Conservation (phyloP, 53 echinoderm and acorn worm species). For the Actinopyga echinites region DNA sequence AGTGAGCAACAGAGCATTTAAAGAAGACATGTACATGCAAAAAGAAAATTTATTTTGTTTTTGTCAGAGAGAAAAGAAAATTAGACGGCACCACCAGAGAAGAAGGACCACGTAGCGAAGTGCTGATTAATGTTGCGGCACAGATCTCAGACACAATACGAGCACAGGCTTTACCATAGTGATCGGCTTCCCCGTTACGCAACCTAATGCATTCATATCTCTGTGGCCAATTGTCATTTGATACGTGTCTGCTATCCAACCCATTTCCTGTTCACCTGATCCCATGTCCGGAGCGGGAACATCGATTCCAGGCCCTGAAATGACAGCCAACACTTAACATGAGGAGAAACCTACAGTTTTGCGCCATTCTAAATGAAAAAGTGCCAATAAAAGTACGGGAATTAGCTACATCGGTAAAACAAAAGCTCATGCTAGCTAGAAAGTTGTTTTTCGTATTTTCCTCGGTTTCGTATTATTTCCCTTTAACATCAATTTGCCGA, state of each 20-base stretch:
- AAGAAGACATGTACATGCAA: too few relatives aligned
- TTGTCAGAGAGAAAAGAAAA: not conserved
- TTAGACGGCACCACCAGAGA: not conserved
- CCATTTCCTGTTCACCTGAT: conserved; percentile 90
- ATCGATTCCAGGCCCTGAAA: conserved; percentile 89
- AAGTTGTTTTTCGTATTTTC: too few relatives aligned
- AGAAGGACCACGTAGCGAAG: not conserved
- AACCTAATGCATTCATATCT: conserved; percentile 96
- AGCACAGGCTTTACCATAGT: conserved; percentile 65
- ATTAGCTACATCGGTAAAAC: too few relatives aligned
- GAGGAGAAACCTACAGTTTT: too few relatives aligned
- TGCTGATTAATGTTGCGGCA: not conserved
- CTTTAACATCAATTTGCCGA: too few relatives aligned
- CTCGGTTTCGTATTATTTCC: too few relatives aligned
- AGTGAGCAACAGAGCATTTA: too few relatives aligned
- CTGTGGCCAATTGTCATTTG: conserved; percentile 90
- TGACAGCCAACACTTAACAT: too few relatives aligned
- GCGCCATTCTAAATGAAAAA: too few relatives aligned
- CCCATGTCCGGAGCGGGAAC: conserved; percentile 98
- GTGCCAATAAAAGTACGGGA: too few relatives aligned
- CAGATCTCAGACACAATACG: not conserved
- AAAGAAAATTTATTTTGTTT: not conserved
- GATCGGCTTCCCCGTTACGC: conserved; percentile 98
- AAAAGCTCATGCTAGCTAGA: too few relatives aligned
- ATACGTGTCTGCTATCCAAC: conserved; percentile 99